Base-by-base conservation (phyloP, 2,113 vertebrate species). In the Cisticola juncidis region DNA sequence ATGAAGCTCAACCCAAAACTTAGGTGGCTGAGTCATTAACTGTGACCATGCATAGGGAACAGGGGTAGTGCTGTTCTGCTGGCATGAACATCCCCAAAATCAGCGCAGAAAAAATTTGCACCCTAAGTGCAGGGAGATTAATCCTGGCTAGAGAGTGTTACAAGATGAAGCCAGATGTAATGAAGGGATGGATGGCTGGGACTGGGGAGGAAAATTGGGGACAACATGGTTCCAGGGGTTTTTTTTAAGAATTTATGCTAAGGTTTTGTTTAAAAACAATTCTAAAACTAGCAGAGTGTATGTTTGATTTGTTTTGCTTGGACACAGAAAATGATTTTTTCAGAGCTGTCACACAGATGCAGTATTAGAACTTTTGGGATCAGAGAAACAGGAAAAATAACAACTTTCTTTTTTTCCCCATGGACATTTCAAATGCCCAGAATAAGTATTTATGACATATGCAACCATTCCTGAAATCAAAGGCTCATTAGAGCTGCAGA, bases 391-490 rank as follows among this genome's bases (percentile, higher is more conserved):
- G 14, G 36, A 82, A 84, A 92, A 95, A 79, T 44, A 81, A 24
- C 9, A n/a, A 29, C 13, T 44, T 65, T 33, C 0, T 16, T 56
- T 45, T 53, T 42, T 10, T 19, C 47, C 54, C 53, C 1, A 1
- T 47, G 64, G 64, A 51, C 6, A 0, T 91, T 88, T 90, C 87
- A 94, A 69, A 76, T 79, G 45, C 26, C 45, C 24, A 38, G 45
- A 81, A 61, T 82, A 85, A 79, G 40, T 73, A 60, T 81, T 95
- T 88, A 57, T 92, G 87, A 89, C 71, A 90, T 25, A 70, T 69
- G 26, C 56, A 95, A 24, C 58, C 58, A 28, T 73, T 90, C 40
- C 47, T 92, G 72, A 90, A 93, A 86, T 77, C 77, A 95, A 95
- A 94, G 51, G 15, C 48, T 88, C 47, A 77, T 96, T 95, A 94